These are phyloP conservation scores for Nephotettix cincticeps DNA, from an alignment of 1,140 invertebrate species.

Conservation along the genomic window DNA sequence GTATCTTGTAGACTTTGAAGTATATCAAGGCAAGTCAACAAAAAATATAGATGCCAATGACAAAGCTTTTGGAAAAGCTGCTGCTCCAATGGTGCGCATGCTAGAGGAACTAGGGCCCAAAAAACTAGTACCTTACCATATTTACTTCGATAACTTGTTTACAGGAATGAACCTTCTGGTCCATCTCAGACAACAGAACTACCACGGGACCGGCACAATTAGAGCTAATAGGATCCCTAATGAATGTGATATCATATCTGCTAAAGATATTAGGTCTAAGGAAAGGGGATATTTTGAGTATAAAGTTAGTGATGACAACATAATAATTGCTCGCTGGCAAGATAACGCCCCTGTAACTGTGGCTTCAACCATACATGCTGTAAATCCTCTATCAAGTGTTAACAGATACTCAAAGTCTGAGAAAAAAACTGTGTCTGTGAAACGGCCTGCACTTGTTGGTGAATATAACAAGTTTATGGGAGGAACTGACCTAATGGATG, in stretches of 20 bases:
- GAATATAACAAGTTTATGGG: too few relatives aligned
- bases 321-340: conserved; percentile 13
- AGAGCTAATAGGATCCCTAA: too few relatives aligned
- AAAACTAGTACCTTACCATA: background rate
- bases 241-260: too few relatives aligned
- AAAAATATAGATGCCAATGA: background rate
- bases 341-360: conserved; percentile 16
- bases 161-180: background rate
- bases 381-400: conserved; percentile 5
- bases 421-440: conserved; percentile 14
- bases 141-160: too few relatives aligned
- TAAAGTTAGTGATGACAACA: conserved; percentile 15
- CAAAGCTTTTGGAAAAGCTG: background rate
- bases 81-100: background rate
- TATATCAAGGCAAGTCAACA: conserved; percentile 27
- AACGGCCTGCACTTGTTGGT: background rate
- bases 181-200: background rate
- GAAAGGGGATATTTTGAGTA: background rate
- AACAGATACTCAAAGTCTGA: conserved; percentile 10
- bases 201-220: conserved; percentile 18
- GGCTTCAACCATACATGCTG: conserved; percentile 1
- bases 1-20: conserved; percentile 23
- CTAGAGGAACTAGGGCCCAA: background rate
- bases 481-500: too few relatives aligned
- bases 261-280: too few relatives aligned